phyloP scores from a whole-genome alignment of 2,888 invertebrate genomes.

The Coelopa pilipes region DNA sequence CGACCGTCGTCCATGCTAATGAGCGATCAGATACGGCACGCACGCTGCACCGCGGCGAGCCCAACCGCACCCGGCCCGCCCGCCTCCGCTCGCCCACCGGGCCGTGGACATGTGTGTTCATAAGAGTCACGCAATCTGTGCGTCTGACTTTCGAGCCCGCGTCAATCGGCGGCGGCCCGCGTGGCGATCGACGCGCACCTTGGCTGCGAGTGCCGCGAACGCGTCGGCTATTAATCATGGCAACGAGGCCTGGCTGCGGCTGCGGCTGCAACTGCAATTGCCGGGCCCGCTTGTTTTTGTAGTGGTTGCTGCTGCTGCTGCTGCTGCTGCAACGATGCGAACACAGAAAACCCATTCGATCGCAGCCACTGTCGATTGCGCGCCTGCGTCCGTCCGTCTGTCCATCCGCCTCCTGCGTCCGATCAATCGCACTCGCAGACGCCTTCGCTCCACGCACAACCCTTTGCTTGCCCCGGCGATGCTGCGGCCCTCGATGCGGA shows the following conservation, averaged over 20 bases:
- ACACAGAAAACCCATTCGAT: slow-evolving; percentile 1
- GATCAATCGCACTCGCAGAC: too few species aligned
- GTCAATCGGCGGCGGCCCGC: neutral
- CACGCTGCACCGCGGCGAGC: neutral
- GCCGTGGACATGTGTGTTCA: slow-evolving; percentile 5
- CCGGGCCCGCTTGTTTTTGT: neutral
- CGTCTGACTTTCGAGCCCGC: neutral
- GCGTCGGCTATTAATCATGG: slow-evolving; percentile 29
- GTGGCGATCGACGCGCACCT: neutral
- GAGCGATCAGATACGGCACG: neutral
- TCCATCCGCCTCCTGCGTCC: too few species aligned
- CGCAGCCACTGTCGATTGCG: slow-evolving; percentile 1
- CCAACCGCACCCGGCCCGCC: neutral
- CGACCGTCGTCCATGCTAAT: neutral
- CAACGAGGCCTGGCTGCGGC: neutral
- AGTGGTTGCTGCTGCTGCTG: neutral
- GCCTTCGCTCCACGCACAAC: too few species aligned
- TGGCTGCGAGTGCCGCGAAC: neutral
- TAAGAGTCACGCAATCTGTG: slow-evolving; percentile 8
- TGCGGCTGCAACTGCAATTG: neutral
- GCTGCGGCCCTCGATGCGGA: neutral
- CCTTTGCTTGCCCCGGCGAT: too few species aligned
- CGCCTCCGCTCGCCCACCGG: too few species aligned
- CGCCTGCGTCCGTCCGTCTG: slow-evolving; percentile 4
- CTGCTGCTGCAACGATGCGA: neutral